Conservation (phyloP, 1,140 invertebrate species). For the Drosophila lini region DNA sequence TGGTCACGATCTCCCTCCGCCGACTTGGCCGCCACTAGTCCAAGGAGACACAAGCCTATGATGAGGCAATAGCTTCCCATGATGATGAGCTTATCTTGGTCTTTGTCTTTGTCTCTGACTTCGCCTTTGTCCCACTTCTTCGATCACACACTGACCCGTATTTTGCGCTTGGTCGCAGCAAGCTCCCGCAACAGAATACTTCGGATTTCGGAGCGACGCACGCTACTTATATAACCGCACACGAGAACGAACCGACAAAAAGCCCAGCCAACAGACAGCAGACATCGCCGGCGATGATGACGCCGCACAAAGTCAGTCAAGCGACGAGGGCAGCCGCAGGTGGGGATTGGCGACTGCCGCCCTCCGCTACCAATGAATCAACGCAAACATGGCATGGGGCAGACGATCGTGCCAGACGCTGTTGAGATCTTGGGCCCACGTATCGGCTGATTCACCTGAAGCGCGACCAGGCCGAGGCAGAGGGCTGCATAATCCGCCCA, state of each 20-base stretch:
- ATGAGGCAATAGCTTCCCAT: slow-evolving; percentile 72
- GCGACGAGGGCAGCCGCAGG: slow-evolving; percentile 60
- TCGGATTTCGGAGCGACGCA: slow-evolving; percentile 60
- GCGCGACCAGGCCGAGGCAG: slow-evolving; percentile 32
- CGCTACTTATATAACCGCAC: slow-evolving; percentile 80
- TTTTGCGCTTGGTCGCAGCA: slow-evolving; percentile 63
- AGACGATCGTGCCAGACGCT: slow-evolving; percentile 57
- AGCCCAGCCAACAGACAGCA: slow-evolving; percentile 1
- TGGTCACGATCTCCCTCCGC: slow-evolving; percentile 43
- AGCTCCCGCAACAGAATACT: slow-evolving; percentile 66
- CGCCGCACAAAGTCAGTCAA: slow-evolving; percentile 65
- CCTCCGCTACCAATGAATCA: slow-evolving; percentile 58
- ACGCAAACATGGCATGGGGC: slow-evolving; percentile 50
- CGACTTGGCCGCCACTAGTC: slow-evolving; percentile 26
- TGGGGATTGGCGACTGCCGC: slow-evolving; percentile 44
- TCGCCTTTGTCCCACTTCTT: slow-evolving; percentile 26
- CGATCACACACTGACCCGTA: slow-evolving; percentile 71
- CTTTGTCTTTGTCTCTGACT: not conserved
- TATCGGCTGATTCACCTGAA: slow-evolving; percentile 43
- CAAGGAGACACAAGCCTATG: slow-evolving; percentile 39
- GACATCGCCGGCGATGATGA: slow-evolving; percentile 33
- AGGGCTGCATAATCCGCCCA: slow-evolving; percentile 55
- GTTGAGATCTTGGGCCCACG: slow-evolving; percentile 31
- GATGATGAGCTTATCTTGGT: slow-evolving; percentile 25
- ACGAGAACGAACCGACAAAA: slow-evolving; percentile 31